These are phyloP conservation scores for Pseudococcus jackbeardsleyi DNA, from an alignment of 2,888 invertebrate genomes.

Conservation along the genomic window DNA sequence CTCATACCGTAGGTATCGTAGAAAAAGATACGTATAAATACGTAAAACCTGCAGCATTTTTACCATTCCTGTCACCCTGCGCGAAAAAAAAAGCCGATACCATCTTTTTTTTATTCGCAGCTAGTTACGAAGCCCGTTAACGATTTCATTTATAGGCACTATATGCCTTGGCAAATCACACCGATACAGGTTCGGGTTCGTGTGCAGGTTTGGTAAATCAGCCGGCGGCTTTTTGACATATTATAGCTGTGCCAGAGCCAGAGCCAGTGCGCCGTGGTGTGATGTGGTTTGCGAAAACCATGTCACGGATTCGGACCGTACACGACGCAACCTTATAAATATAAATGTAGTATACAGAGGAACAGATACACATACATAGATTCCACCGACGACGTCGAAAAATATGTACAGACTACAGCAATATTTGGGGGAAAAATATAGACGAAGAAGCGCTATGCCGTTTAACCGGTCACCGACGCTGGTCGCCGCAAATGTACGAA, in stretches of 20 bases:
- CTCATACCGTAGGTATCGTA: background rate
- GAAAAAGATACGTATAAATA: background rate
- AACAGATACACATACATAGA: background rate
- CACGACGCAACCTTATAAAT: background rate
- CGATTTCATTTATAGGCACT: background rate
- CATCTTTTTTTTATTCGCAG: background rate
- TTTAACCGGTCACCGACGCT: constrained; percentile 7
- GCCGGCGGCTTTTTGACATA: background rate
- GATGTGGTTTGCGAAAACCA: constrained; percentile 13
- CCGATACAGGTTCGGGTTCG: background rate
- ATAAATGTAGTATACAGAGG: background rate
- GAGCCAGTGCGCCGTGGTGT: background rate
- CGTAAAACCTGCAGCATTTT: constrained; percentile 23
- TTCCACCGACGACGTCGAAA: constrained; percentile 2
- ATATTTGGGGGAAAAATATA: background rate
- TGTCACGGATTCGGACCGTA: constrained; percentile 9
- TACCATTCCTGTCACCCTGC: constrained; percentile 46
- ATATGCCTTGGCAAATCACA: background rate
- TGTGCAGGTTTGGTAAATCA: background rate
- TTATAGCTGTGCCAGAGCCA: too few species aligned
- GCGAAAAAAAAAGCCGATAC: constrained; percentile 36
- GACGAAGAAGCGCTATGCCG: background rate
- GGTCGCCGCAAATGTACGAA: background rate
- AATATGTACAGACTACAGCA: background rate
- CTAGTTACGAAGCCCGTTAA: background rate